Evolutionary conservation across 1,140 invertebrate species (phyloP), one percentile per base, ranked within the genome.

Genomic region (Dreissena polymorpha): DNA sequence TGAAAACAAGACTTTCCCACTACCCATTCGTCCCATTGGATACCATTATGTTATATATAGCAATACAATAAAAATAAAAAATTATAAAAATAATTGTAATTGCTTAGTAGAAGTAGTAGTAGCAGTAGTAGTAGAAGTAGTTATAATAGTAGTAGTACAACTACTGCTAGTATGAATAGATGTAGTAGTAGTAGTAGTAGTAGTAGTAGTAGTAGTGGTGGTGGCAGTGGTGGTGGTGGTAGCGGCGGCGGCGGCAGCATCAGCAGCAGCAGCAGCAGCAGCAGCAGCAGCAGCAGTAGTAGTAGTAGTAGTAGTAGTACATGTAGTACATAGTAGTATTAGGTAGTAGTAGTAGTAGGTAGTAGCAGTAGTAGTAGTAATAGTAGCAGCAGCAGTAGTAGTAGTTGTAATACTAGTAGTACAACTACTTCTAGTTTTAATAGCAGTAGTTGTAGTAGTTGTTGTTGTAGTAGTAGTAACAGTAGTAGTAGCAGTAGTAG

Each of bases 271-370:
- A 60, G 57, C 10, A 60, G 57, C 12, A 60, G 57, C 10, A 60
- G 57, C 10, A 60, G 57, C 10, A 60, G 57, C 10, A 60, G 57
- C 10, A 60, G 57, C 10, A 60, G 57, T 60, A 68, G 65, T 68
- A 68, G 18, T 68, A 68, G 65, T 68, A 68, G 65, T n/a, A 68
- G 65, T 21, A 68, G 65, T n/a, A 68, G 65, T 68, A 68, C 5
- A 7, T 5, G 65, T 27, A 18, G 21, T 29, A 27, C 8, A 21
- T 69, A 69, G 23, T 27, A 39, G 23, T 27, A 69, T 10, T 27
- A 69, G 0, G 57, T 60, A 60, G 57, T 60, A 60, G 57, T 60
- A 60, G 57, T 60, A 60, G 57, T 60, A 60, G 57, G 2, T 5
- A 10, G 57, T 23, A 60, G 57, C 10, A 60, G 57, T 23, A 23